Base-by-base conservation (phyloP, 2,113 vertebrate species). In the Neomonachus schauinslandi region DNA sequence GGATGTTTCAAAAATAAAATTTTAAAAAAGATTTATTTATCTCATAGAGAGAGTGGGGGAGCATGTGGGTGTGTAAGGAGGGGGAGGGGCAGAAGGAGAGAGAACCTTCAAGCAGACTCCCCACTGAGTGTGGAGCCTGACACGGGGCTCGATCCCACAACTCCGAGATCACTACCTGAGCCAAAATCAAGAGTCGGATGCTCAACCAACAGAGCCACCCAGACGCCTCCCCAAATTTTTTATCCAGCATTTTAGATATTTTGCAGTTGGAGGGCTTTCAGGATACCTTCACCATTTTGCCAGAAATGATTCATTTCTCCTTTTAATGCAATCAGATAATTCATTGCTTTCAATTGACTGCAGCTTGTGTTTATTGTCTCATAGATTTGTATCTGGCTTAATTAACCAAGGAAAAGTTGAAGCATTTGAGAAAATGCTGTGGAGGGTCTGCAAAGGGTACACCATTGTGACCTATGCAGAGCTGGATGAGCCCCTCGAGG, bases 361-460 rank as follows among this genome's bases (percentile, higher is more conserved):
- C 0, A 2, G 18, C 6, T 80, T 21, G 2, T 76, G 67, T 39
- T 36, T 7, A 1, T 87, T 80, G 19, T 91, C 88, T 82, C 81
- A 0, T 49, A 99, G 99, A 11, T 99, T 99, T 94, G 97, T 99
- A 79, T 99, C 99, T 42, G 99, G 99, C 5, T 99, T 99, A 61
- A 99, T 99, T 98, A 99, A 99, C 92, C 98, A 99, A 94, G 98
- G 98, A 72, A 99, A 99, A 98, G 99, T 99, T 0, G 99, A 99
- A 97, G 99, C 99, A 1, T 99, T 99, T 98, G 99, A 99, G 95
- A 99, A 99, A 91, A 99, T 99, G 99, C 98, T 99, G 55, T 99
- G 99, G 99, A 98, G 99, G 93, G 99, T 99, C 12, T 99, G 99
- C 97, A 99, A 99, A 98, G 99, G 99, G 36, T 99, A 99, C 95